phyloP scores from a whole-genome alignment of 2,888 invertebrate species.

The Lepidochitona cinerea region DNA sequence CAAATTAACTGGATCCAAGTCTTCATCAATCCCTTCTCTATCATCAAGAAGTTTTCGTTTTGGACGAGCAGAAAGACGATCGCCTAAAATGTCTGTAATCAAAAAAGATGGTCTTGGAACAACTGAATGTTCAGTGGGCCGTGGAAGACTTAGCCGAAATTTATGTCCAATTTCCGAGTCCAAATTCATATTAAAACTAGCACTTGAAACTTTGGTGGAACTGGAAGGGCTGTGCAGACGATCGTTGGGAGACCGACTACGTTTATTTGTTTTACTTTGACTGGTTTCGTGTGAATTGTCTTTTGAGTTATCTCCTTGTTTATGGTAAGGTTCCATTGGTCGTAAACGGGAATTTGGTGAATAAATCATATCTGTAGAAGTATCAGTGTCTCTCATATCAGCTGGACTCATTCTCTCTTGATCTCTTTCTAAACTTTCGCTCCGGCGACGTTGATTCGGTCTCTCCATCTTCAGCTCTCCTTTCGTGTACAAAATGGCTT shows the following conservation, averaged over 20 bases:
- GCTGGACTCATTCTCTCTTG: neutral
- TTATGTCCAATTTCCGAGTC: neutral
- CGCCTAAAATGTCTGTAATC: constrained; percentile 47
- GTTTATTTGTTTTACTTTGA: no score
- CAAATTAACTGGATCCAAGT: neutral
- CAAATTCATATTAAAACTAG: neutral
- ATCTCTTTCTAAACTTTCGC: neutral
- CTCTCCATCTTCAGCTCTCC: no score
- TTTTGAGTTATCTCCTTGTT: neutral
- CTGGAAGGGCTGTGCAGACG: neutral
- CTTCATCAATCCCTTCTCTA: neutral
- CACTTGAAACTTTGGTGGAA: neutral
- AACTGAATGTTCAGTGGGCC: constrained; percentile 4
- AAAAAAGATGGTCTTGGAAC: constrained; percentile 42
- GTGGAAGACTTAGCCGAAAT: neutral
- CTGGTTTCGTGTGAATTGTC: no score
- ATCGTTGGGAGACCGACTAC: no score
- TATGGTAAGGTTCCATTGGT: neutral
- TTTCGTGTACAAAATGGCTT: no score
- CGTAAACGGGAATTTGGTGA: neutral
- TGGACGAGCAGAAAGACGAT: constrained; percentile 10
- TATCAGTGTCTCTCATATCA: neutral
- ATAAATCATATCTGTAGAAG: neutral
- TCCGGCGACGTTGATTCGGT: no score
- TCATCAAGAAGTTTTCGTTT: neutral